phyloP scores from a whole-genome alignment of 2,113 vertebrate species.

The Platichthys flesus region DNA sequence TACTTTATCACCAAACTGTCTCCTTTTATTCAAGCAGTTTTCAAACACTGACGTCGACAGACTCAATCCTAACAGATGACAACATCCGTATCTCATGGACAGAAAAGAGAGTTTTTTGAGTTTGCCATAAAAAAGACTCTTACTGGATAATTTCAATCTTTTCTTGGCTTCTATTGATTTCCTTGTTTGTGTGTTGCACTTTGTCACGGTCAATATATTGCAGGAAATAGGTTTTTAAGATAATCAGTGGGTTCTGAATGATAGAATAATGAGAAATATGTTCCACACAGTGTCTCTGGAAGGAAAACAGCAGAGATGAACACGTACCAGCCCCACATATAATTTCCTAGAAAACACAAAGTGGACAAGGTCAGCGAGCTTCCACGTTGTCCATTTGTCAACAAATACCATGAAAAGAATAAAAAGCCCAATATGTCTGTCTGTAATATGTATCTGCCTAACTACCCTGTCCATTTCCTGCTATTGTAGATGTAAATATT shows the following conservation, averaged over 20 bases:
- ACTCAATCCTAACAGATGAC: too few relatives aligned
- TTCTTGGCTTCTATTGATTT: slow-evolving; percentile 32
- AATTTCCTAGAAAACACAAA: background rate
- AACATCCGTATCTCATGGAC: too few relatives aligned
- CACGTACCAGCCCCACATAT: background rate
- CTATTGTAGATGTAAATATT: too few relatives aligned
- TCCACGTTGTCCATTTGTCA: background rate
- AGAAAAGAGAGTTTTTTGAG: too few relatives aligned
- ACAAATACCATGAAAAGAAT: too few relatives aligned
- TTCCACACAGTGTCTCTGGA: background rate
- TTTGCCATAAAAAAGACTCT: too few relatives aligned
- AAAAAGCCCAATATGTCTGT: too few relatives aligned
- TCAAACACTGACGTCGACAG: too few relatives aligned
- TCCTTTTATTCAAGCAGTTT: too few relatives aligned
- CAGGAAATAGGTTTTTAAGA: slow-evolving; percentile 19
- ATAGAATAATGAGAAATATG: slow-evolving; percentile 18
- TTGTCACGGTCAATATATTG: slow-evolving; percentile 10
- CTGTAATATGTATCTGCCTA: too few relatives aligned
- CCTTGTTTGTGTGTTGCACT: slow-evolving; percentile 34
- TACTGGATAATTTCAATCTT: background rate
- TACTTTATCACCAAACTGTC: too few relatives aligned
- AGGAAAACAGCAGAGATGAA: background rate
- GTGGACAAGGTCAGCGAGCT: background rate
- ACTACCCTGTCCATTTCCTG: too few relatives aligned
- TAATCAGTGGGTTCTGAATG: slow-evolving; percentile 22